These are phyloP conservation scores for Momotus momota DNA, from an alignment of 2,797 vertebrate genomes.

Conservation along the genomic window DNA sequence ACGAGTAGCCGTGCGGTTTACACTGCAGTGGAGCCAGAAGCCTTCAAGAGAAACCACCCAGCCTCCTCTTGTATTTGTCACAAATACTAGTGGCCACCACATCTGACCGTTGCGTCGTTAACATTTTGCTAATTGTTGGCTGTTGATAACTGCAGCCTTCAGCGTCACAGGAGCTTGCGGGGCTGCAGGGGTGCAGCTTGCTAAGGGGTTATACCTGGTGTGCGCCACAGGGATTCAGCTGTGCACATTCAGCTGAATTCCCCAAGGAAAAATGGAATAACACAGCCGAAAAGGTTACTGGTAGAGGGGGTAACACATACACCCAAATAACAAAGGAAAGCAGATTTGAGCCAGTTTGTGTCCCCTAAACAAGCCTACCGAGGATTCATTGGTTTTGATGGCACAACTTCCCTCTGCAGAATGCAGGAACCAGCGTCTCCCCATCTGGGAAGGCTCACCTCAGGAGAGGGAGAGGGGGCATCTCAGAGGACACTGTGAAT, in stretches of 20 bases:
- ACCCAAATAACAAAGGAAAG: neutral
- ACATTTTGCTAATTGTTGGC: too few relatives aligned
- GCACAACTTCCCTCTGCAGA: neutral
- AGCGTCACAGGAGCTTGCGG: neutral
- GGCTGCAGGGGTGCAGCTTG: fast-evolving
- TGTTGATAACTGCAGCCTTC: neutral
- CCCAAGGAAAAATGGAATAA: neutral
- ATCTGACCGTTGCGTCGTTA: too few relatives aligned
- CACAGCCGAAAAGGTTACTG: neutral
- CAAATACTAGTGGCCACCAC: too few relatives aligned
- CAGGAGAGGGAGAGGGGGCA: neutral
- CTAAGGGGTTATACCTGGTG: fast-evolving
- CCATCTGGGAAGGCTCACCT: neutral
- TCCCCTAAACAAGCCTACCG: neutral
- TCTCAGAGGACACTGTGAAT: neutral
- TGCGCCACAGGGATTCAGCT: neutral
- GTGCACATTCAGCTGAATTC: neutral
- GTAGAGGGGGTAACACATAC: fast-evolving
- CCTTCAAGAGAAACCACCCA: too few relatives aligned
- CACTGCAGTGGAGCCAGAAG: neutral
- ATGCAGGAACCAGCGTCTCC: fast-evolving
- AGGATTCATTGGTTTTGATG: neutral
- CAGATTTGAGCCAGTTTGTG: neutral
- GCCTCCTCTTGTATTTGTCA: too few relatives aligned
- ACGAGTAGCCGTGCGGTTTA: fast-evolving